Evolutionary conservation across 2,888 invertebrate genomes (phyloP), one percentile per base, ranked within the genome.

Genomic region (Penaeus monodon): DNA sequence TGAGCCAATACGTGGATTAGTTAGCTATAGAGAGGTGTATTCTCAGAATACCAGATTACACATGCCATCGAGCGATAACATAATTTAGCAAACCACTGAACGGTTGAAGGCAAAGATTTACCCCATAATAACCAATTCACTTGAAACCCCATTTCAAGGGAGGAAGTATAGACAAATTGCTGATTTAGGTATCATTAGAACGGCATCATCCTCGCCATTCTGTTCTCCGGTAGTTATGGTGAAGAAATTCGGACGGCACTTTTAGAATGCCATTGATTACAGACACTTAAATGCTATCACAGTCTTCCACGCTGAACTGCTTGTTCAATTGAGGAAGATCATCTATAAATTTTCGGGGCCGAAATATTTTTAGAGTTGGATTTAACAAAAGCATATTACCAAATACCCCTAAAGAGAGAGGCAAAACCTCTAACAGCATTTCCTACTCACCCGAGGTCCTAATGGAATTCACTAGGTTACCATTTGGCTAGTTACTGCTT

Each of bases 281-380:
- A n/a, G 81, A 3, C 8, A 22, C 3, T 27, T 81, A 3, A 86
- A 66, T 73, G 14, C 74, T 2, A n/a, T 81, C 24, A 76, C 83
- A 7, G 74, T 80, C 0, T 84, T 87, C n/a, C 63, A 87, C 10
- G 84, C 74, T 17, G 76, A 87, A 44, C 83, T 7, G 17, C 68
- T 3, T 87, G 84, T 33, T n/a, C 12, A 17, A 24, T 87, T 8
- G 80, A 87, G 27, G 65, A 80, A 33, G 84, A 80, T 84, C 6
- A n/a, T 84, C 6, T 65, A 87, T 27, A 70, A 63, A 38, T 87
- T 84, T 24, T 33, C 79, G 2, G 79, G 73, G 1, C 73, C 80
- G 2, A 84, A 78, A 44, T 87, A 68, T 49, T 87, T 87, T 10
- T 76, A 65, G 6, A 84, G 84, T 33, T 27, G 83, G 22, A 87